These are phyloP conservation scores for Ictalurus furcatus DNA, from an alignment of 2,113 vertebrate genomes.

Conservation along the genomic window DNA sequence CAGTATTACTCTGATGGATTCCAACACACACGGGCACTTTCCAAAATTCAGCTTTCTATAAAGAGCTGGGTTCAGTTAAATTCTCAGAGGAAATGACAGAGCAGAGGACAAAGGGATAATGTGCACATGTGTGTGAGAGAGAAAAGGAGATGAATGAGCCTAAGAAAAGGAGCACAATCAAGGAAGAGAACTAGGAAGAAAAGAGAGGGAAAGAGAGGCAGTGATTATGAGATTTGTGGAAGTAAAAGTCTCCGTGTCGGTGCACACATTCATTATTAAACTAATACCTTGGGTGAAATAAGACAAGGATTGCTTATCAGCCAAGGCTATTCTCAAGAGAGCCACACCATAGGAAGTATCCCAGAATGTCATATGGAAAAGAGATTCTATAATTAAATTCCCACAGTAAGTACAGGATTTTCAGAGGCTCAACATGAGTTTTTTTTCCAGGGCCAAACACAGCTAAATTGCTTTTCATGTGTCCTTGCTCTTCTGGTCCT, in stretches of 20 bases:
- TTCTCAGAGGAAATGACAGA: constrained; percentile 36
- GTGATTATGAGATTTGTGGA: constrained; percentile 26
- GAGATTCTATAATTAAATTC: constrained; percentile 59
- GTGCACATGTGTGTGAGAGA: background rate
- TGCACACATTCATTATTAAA: constrained; percentile 58
- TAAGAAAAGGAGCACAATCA: background rate
- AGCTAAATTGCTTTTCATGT: constrained; percentile 55
- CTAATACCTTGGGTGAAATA: constrained; percentile 55
- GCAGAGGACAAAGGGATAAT: constrained; percentile 10
- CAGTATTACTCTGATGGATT: background rate
- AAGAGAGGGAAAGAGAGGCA: background rate
- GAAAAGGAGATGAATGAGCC: background rate
- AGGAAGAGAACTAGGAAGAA: background rate
- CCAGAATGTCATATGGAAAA: constrained; percentile 48
- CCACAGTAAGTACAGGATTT: constrained; percentile 57
- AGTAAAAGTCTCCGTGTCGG: constrained; percentile 37
- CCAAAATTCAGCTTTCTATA: constrained; percentile 29
- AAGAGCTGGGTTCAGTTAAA: constrained; percentile 16
- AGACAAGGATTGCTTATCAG: constrained; percentile 55
- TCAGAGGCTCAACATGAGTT: constrained; percentile 56
- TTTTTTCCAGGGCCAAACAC: constrained; percentile 50
- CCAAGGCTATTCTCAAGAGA: constrained; percentile 42
- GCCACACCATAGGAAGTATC: constrained; percentile 48
- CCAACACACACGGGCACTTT: background rate
- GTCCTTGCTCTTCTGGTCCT: constrained; percentile 44